Evolutionary conservation across 2,888 invertebrate species (phyloP), one percentile per base, ranked within the genome.

Genomic region (Orthosia incerta): DNA sequence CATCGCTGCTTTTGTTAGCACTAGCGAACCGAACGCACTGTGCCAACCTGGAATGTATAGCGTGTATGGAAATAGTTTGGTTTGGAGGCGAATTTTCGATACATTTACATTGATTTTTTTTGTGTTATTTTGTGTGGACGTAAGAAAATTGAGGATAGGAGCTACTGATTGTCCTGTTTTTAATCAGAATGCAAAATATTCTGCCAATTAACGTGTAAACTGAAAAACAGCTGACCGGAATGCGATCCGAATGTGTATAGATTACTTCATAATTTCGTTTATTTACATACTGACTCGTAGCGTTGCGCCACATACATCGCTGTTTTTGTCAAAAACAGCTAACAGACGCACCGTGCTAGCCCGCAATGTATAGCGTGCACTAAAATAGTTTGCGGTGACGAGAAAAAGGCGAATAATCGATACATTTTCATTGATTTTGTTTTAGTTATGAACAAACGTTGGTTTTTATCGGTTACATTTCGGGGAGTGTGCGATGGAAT

Each of bases 221-320:
- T 39, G 7, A 31, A 7, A 31, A 31, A 31, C 26, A 26, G 26
- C 1, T 26, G 26, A 26, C 26, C 26, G 26, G 26, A 26, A 26
- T 26, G 26, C 26, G 26, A 26, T 3, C 3, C 1, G 39, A 39
- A 39, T 7, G 7, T 39, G 39, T 39, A 9, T 39, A 39, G 9
- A 39, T 39, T 39, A 39, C 2, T 31, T 7, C 1, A 1, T 9
- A 39, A 39, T 9, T 39, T 9, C 9, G 39, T 39, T 39, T 39
- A 39, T 39, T 39, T 39, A 39, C 1, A 39, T 39, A 9, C 39
- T 39, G 62, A 57, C 69, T 68, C 63, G 65, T 46, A 63, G 74
- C 72, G 76, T 80, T 84, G 81, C 75, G 71, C 79, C 71, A 69
- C 71, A 80, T 89, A 89, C 91, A 92, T 88, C 85, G 86, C 80